A percentile compares a stretch with the other conserved stretches of the same genome.
Conservation (phyloP, 2,797 vertebrate species). For the Adelosebastes latens region DNA sequence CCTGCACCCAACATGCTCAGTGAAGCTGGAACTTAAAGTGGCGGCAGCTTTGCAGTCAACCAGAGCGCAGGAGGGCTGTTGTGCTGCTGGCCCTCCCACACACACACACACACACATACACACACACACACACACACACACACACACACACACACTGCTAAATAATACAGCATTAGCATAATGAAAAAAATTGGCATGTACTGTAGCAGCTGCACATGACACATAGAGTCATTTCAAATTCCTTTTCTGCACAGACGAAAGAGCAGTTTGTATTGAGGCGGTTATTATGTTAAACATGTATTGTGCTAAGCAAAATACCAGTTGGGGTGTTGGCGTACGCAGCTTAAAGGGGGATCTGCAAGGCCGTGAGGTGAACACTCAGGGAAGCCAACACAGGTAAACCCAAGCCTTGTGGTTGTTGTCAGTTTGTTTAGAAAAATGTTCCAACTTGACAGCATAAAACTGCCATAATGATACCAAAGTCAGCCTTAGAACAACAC, state of each 20-base stretch:
- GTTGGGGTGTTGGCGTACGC: background rate
- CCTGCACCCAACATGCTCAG: background rate
- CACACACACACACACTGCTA: background rate
- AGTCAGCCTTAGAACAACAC: background rate
- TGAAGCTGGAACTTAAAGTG: background rate
- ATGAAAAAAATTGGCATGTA: background rate
- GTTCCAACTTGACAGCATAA: background rate
- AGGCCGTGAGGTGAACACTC: background rate
- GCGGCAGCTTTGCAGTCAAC: background rate
- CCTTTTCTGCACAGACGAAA: background rate
- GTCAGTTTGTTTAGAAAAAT: background rate
- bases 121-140: too few relatives aligned
- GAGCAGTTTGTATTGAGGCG: background rate
- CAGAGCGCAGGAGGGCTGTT: conserved; percentile 8
- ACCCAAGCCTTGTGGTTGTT: background rate
- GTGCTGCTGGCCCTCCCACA: conserved; percentile 16
- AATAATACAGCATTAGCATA: conserved; percentile 27
- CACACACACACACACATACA: background rate
- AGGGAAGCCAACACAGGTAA: background rate
- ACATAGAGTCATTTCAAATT: conserved; percentile 1
- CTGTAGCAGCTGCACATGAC: conserved; percentile 15
- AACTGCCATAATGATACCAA: background rate
- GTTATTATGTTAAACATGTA: background rate
- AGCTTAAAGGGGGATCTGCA: background rate
- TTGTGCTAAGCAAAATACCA: background rate